Percentiles rank a stretch among this genome's conserved stretches.
Evolutionary conservation across 2,113 vertebrate genomes (phyloP).

Genomic region (Herpetotheres cachinnans): DNA sequence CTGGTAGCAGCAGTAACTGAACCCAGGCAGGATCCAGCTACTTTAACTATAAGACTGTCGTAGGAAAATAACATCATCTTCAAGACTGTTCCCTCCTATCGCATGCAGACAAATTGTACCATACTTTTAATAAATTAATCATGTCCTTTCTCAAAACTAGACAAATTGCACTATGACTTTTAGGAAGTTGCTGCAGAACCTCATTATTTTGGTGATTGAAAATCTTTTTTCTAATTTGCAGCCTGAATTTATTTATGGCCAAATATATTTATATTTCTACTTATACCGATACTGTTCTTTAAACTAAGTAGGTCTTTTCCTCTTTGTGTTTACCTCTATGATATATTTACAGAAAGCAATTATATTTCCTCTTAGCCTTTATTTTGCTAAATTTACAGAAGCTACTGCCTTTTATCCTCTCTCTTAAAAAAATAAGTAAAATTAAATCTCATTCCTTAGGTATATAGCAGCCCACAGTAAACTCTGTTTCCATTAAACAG

Average conservation of each 20-base stretch:
- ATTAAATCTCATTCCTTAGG: neutral
- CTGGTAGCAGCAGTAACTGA: neutral
- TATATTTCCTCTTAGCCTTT: neutral
- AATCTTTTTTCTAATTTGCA: neutral
- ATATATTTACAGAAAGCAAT: neutral
- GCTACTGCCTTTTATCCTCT: neutral
- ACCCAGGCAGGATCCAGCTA: neutral
- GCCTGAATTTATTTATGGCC: neutral
- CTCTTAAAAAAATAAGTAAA: neutral
- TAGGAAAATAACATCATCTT: neutral
- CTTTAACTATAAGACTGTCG: fast-evolving
- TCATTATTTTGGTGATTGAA: neutral
- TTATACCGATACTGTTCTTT: neutral
- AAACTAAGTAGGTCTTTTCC: neutral
- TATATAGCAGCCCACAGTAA: neutral
- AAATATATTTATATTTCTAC: neutral
- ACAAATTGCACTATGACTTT: neutral
- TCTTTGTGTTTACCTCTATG: neutral
- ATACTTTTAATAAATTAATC: neutral
- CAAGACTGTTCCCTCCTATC: neutral
- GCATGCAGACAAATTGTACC: neutral
- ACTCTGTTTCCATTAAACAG: neutral
- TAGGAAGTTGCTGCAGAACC: neutral
- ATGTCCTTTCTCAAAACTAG: neutral
- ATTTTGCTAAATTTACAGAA: neutral